These are phyloP conservation scores for Alosa sapidissima DNA, from an alignment of 2,797 vertebrate species.

Conservation along the genomic window DNA sequence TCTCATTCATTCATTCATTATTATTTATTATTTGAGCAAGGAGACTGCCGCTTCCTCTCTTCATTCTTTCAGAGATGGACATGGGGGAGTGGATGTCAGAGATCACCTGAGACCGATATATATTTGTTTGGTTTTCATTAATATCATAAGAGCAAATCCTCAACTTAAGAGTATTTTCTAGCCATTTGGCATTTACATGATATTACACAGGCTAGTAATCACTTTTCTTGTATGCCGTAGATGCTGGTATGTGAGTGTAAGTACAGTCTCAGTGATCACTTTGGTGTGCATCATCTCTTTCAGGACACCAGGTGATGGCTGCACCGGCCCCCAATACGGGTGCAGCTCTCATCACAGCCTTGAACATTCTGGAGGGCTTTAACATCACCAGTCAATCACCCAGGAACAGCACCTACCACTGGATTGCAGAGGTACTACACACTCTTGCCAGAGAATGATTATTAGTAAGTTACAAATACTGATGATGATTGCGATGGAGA, in stretches of 20 bases:
- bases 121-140: too few relatives aligned
- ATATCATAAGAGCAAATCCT: too few relatives aligned
- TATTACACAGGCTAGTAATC: too few relatives aligned
- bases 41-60: too few relatives aligned
- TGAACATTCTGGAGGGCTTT: conserved; percentile 95
- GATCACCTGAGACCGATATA: too few relatives aligned
- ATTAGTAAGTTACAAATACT: not conserved
- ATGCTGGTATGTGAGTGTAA: not conserved
- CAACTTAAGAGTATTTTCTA: too few relatives aligned
- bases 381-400: conserved; percentile 85
- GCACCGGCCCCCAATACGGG: conserved; percentile 91
- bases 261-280: not conserved
- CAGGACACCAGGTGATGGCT: conserved; percentile 89
- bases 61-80: too few relatives aligned
- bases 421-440: conserved; percentile 88
- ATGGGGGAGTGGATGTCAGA: too few relatives aligned
- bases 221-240: not conserved
- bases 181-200: too few relatives aligned
- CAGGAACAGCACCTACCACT: conserved; percentile 82
- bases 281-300: conserved; percentile 23
- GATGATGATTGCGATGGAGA: not conserved
- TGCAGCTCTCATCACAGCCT: conserved; percentile 88
- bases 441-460: not conserved
- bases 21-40: too few relatives aligned
- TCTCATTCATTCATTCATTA: too few relatives aligned